A percentile compares a stretch with the other conserved stretches of the same genome.
phyloP scores from a whole-genome alignment of 2,797 vertebrate species.

The Helicolenus hilgendorfi region DNA sequence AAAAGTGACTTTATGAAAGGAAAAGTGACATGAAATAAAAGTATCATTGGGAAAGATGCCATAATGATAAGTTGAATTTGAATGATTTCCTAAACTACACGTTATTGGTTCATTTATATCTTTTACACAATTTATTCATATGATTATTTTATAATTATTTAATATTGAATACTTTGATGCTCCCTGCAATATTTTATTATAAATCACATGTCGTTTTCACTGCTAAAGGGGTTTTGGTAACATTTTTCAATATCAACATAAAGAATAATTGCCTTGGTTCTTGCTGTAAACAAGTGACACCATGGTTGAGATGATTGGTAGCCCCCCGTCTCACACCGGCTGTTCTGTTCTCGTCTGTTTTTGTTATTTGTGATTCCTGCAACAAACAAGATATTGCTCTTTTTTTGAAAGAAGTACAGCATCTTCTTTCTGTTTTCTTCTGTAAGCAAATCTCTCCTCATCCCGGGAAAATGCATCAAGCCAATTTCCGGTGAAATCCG shows the following conservation, averaged over 20 bases:
- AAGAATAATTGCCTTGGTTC: neutral
- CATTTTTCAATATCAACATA: neutral
- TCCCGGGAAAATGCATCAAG: conserved; percentile 24
- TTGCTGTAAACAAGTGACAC: neutral
- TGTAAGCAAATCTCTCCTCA: conserved; percentile 2
- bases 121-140: neutral
- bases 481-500: conserved; percentile 45
- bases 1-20: neutral
- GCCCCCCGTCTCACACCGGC: neutral
- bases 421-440: neutral
- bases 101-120: neutral
- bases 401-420: neutral
- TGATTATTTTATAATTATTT: neutral
- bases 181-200: neutral
- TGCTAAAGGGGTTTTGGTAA: neutral
- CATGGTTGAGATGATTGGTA: neutral
- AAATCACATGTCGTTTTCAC: neutral
- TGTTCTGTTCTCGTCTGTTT: neutral
- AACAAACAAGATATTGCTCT: neutral
- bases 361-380: neutral
- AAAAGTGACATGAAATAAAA: no score
- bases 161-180: no score
- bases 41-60: no score
- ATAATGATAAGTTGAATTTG: no score
- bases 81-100: neutral